A percentile compares a stretch with the other conserved stretches of the same genome.
phyloP scores from a whole-genome alignment of 2,888 invertebrate species.

The Volucella inflata region DNA sequence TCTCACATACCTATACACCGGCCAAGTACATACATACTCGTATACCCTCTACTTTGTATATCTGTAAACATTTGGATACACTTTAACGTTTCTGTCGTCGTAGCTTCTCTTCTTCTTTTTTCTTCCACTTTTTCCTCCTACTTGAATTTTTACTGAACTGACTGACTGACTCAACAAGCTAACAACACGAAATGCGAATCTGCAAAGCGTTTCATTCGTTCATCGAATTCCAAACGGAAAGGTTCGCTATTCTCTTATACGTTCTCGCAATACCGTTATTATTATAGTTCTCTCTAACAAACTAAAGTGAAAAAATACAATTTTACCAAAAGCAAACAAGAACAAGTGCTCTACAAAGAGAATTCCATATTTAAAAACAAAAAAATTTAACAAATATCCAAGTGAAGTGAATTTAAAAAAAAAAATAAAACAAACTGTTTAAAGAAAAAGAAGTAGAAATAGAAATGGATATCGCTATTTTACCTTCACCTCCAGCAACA shows the following conservation, averaged over 20 bases:
- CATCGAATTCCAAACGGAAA: constrained; percentile 82
- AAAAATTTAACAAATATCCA: constrained; percentile 40
- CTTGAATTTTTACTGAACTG: constrained; percentile 34
- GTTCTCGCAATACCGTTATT: constrained; percentile 23
- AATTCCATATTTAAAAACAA: constrained; percentile 40
- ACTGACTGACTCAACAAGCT: constrained; percentile 73
- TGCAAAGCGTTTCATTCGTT: constrained; percentile 82
- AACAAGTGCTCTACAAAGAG: constrained; percentile 39
- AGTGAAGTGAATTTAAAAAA: constrained; percentile 50
- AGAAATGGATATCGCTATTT: constrained; percentile 82
- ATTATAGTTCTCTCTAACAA: not conserved
- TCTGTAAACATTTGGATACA: constrained; percentile 46
- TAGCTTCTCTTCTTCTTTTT: constrained; percentile 20
- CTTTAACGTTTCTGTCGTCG: constrained; percentile 22
- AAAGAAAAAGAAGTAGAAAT: constrained; percentile 45
- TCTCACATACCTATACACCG: constrained; percentile 45
- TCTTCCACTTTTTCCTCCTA: constrained; percentile 56
- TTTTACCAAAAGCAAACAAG: constrained; percentile 14
- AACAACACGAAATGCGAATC: constrained; percentile 73
- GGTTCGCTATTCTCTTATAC: constrained; percentile 77
- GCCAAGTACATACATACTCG: not conserved
- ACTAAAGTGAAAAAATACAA: constrained; percentile 33
- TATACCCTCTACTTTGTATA: not conserved
- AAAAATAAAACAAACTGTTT: constrained; percentile 61
- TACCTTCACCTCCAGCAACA: constrained; percentile 89